Conservation (phyloP, 1,140 invertebrate genomes). For the Drosophila tristis region DNA sequence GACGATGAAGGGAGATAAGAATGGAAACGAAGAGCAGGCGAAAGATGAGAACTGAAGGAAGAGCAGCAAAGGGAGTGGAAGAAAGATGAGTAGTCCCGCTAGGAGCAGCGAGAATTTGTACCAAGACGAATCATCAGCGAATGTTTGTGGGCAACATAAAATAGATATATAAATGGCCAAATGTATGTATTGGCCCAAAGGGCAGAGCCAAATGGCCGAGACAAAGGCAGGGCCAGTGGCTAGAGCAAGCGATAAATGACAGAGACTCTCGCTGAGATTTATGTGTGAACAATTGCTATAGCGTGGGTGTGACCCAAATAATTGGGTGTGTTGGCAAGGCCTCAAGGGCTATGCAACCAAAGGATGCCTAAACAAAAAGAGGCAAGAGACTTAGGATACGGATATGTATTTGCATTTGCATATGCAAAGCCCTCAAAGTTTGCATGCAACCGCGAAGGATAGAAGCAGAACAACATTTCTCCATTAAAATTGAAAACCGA, state of each 20-base stretch:
- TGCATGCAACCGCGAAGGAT: constrained; percentile 5
- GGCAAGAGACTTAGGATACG: constrained; percentile 11
- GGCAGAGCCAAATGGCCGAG: constrained; percentile 5
- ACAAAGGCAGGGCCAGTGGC: background rate
- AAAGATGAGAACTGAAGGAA: too few relatives aligned
- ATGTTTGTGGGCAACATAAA: constrained; percentile 58
- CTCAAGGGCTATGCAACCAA: constrained; percentile 37
- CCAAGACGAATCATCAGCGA: constrained; percentile 43
- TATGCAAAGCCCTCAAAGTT: constrained; percentile 40
- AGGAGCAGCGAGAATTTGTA: constrained; percentile 47
- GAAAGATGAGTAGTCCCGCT: background rate
- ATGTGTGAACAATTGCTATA: constrained; percentile 9
- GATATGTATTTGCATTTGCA: constrained; percentile 40
- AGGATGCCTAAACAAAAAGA: constrained; percentile 12
- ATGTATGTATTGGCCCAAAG: background rate
- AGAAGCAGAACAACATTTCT: constrained; percentile 14
- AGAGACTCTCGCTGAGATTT: constrained; percentile 50
- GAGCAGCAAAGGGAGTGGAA: too few relatives aligned
- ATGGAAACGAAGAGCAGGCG: too few relatives aligned
- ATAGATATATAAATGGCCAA: constrained; percentile 58
- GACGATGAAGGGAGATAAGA: too few relatives aligned
- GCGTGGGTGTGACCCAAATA: constrained; percentile 13
- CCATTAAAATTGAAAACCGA: constrained; percentile 26
- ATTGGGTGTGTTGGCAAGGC: constrained; percentile 23
- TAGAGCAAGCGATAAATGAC: constrained; percentile 44